phyloP scores from a whole-genome alignment of 2,113 vertebrate genomes.

The Stictonetta naevosa region DNA sequence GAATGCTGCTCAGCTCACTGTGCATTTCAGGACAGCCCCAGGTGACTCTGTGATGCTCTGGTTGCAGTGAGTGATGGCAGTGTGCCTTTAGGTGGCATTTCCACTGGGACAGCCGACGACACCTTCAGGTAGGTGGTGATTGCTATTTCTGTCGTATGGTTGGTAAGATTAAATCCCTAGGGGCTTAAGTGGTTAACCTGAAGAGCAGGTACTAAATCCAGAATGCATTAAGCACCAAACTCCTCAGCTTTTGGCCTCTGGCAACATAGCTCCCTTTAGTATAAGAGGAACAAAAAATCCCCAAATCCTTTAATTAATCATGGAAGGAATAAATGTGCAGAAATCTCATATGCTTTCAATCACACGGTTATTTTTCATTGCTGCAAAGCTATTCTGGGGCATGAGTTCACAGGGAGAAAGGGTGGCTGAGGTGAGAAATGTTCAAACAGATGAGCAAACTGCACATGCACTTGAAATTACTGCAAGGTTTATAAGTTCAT shows the following conservation, averaged over 20 bases:
- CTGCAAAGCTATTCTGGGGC: neutral
- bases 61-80: rapidly evolving
- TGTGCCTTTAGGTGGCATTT: neutral
- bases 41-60: neutral
- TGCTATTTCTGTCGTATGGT: neutral
- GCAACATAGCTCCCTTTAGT: neutral
- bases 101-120: neutral
- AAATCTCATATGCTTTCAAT: neutral
- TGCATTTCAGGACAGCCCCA: neutral
- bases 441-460: constrained; percentile 36
- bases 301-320: neutral
- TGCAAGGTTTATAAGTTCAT: constrained; percentile 14
- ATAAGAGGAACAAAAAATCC: neutral
- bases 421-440: constrained; percentile 27
- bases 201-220: neutral
- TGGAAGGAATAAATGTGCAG: neutral
- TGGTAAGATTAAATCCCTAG: neutral
- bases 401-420: constrained; percentile 15
- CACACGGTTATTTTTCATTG: neutral
- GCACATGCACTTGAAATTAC: neutral
- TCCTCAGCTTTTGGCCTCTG: neutral
- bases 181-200: neutral
- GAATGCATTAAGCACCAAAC: neutral
- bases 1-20: too few relatives aligned
- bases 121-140: neutral